Base-by-base conservation (phyloP, 2,113 vertebrate genomes). In the Hydrochoerus hydrochaeris region DNA sequence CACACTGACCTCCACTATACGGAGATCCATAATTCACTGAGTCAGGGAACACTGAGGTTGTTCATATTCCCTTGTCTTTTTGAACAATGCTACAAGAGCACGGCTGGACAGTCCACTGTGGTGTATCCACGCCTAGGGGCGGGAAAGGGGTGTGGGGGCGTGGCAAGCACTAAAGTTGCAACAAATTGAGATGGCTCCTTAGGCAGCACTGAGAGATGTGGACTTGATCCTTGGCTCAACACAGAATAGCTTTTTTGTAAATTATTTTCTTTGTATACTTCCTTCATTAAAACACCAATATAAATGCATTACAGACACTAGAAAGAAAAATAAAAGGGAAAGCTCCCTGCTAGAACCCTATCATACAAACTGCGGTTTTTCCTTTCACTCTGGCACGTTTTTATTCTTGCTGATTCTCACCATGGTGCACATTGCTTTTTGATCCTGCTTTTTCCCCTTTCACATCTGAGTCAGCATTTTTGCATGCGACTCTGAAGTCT, bases 201-300 rank as follows among this genome's bases (percentile, higher is more conserved):
- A 20, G 81, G 38, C 75, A 28, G 38, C 8, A 35, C 35, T 90
- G 5, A 73, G 44, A 62, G 77, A 57, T 1, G 7, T 30, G 24
- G 38, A 30, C n/a, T 41, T 69, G 11, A 54, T 19, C n/a, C 30
- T 85, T 24, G 17, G 52, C 30, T 60, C 88, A 77, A 9, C 58
- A 46, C 60, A 87, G n/a, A n/a, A 84, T 19, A 1, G 20, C 10
- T n/a, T 80, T 30, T 14, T 20, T 26, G 58, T 57, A 84, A 89
- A 85, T 28, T 73, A 52, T 88, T 73, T 58, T 41, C 62, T 87
- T 41, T 95, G 28, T 44, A 58, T 26, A 81, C 80, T 91, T 85
- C 69, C 88, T 91, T 94, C 41, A 52, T 60, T 84, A 62, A 73
- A 46, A 87, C 87, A 75, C 41, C 54, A 94, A 44, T 57, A 24